A percentile compares a stretch with the other conserved stretches of the same genome.
Conservation (phyloP, 2,113 vertebrate species). For the Cryptomyrus ogoouensis region DNA sequence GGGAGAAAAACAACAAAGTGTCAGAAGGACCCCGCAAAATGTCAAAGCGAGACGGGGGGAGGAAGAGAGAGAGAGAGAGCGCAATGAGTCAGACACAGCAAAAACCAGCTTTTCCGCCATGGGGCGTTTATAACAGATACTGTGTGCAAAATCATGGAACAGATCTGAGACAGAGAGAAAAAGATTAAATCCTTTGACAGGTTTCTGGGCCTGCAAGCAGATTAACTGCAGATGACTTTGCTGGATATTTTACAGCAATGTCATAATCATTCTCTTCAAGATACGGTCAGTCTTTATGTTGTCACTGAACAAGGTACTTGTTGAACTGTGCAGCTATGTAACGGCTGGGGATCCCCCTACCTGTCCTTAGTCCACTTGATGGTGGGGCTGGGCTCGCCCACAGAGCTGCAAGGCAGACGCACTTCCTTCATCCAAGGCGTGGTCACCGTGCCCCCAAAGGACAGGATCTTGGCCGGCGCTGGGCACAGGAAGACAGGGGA, state of each 20-base stretch:
- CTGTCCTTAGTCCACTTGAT: slow-evolving; percentile 99
- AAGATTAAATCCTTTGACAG: background rate
- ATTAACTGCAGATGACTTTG: background rate
- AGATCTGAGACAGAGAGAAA: background rate
- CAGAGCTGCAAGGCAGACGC: slow-evolving; percentile 83
- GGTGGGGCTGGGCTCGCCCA: slow-evolving; percentile 83
- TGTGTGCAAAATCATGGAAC: background rate
- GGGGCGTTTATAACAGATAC: background rate
- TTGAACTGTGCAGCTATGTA: background rate
- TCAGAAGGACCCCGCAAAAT: background rate
- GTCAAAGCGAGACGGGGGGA: background rate
- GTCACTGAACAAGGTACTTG: background rate
- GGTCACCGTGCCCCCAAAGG: slow-evolving; percentile 90
- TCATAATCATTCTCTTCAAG: background rate
- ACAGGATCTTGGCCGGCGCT: slow-evolving; percentile 96
- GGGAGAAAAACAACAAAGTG: background rate
- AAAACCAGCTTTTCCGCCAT: background rate
- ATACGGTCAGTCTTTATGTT: background rate
- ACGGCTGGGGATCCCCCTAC: slow-evolving; percentile 44
- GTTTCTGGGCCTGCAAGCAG: background rate
- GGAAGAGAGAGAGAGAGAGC: background rate
- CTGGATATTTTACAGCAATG: background rate
- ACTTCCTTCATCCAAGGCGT: slow-evolving; percentile 98
- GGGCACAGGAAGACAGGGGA: slow-evolving; percentile 9
- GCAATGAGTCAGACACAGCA: background rate